Percentiles rank a stretch among this genome's conserved stretches.
Evolutionary conservation across 64 coral and sea anemone species (phyloP).

Genomic region (Pachyseris speciosa): DNA sequence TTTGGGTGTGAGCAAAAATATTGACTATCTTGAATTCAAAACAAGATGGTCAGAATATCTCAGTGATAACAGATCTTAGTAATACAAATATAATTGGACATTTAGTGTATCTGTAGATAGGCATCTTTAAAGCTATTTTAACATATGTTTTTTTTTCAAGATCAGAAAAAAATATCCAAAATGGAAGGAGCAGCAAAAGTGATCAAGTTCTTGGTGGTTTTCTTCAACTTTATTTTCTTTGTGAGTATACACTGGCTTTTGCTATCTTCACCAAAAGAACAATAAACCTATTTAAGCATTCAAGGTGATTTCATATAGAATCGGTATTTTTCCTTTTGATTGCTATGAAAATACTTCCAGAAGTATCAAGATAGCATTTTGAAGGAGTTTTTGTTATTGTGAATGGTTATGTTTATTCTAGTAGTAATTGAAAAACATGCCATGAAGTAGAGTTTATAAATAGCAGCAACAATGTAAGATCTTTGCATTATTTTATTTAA

Average conservation of each 20-base stretch:
- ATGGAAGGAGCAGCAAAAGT: slow-evolving; percentile 59
- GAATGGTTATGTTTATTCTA: too few species aligned
- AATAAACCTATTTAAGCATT: not conserved
- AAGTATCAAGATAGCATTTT: too few species aligned
- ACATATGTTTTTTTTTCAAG: not conserved
- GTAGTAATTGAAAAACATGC: not conserved
- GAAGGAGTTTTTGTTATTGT: too few species aligned
- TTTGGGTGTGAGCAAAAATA: not conserved
- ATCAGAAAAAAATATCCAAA: not conserved
- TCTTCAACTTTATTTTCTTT: slow-evolving; percentile 76
- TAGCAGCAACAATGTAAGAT: not conserved
- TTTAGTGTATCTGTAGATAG: too few species aligned
- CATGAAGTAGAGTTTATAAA: not conserved
- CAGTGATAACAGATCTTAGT: too few species aligned
- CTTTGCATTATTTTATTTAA: not conserved
- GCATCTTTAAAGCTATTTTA: too few species aligned
- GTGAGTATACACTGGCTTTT: slow-evolving; percentile 39
- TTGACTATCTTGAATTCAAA: not conserved
- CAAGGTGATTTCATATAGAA: too few species aligned
- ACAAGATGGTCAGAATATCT: not conserved
- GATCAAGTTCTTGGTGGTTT: slow-evolving; percentile 67
- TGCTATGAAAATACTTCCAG: too few species aligned
- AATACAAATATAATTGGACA: too few species aligned
- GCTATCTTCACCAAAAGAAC: not conserved
- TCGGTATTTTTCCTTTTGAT: too few species aligned